Evolutionary conservation across 1,140 invertebrate species (phyloP).

Genomic region (Trichonephila inaurata): DNA sequence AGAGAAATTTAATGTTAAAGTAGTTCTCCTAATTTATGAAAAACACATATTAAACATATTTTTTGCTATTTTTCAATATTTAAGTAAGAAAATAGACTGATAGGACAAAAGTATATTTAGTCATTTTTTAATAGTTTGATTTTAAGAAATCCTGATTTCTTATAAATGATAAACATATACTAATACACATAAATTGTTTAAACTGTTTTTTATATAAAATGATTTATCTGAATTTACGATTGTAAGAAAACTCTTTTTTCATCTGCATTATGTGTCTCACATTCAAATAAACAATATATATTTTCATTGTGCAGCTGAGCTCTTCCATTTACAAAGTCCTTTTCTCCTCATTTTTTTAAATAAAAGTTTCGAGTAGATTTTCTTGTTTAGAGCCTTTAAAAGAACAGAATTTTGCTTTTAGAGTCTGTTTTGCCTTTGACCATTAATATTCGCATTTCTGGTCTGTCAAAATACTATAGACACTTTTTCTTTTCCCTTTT

Average conservation of each 20-base stretch:
- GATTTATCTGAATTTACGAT: too few relatives aligned
- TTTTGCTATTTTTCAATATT: too few relatives aligned
- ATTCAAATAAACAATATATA: not conserved
- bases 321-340: not conserved
- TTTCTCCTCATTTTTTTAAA: not conserved
- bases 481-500: not conserved
- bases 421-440: slow-evolving; percentile 1
- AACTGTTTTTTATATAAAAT: too few relatives aligned
- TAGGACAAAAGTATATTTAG: too few relatives aligned
- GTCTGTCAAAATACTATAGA: slow-evolving; percentile 45
- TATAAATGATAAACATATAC: too few relatives aligned
- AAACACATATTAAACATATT: too few relatives aligned
- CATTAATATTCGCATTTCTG: slow-evolving; percentile 46
- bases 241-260: not conserved
- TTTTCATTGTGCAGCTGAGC: not conserved
- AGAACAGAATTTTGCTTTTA: slow-evolving; percentile 48
- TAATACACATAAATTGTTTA: too few relatives aligned
- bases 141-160: too few relatives aligned
- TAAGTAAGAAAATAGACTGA: too few relatives aligned
- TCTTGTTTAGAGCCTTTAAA: slow-evolving; percentile 4
- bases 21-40: too few relatives aligned
- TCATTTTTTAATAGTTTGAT: too few relatives aligned
- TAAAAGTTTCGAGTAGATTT: slow-evolving; percentile 45
- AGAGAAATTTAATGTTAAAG: too few relatives aligned
- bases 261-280: not conserved